Evolutionary conservation across 2,888 invertebrate genomes (phyloP), one percentile per base, ranked within the genome.

Genomic region (Doris montereyensis): DNA sequence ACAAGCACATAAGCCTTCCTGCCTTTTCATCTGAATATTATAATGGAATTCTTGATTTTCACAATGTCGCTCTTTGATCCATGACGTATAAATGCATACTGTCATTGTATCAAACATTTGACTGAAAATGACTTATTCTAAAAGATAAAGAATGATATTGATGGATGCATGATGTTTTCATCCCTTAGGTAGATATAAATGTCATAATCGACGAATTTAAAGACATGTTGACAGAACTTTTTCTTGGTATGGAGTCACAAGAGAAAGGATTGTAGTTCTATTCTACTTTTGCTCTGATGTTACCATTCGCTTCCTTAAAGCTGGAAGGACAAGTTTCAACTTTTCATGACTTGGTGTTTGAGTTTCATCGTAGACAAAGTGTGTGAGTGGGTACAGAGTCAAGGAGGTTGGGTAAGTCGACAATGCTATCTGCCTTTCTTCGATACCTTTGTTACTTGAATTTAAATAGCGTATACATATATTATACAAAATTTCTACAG

Each of bases 261-360:
- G 81, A n/a, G 86, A 88, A 77, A 82, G 88, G 52, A 86, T 91
- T 65, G 83, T 90, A 26, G 88, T 90, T 3, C 82, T 91, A 17
- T 90, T 91, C 82, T 88, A 85, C 83, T 91, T 91, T 84, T 90
- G 90, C 78, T 85, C 89, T 3, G 90, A 90, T 81, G 83, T 91
- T 57, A 87, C 89, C 62, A 87, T 89, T 75, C 81, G 86, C 76
- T 83, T 87, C 4, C 81, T 89, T 26, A 82, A 80, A 24, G 60
- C 81, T 1, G 84, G 86, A 4, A 81, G 4, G 79, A 84, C n/a
- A 68, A 85, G 70, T 89, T 86, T 79, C 71, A 72, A 3, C 82
- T 78, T 60, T 84, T 87, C 62, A 82, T 90, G 2, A 76, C 80
- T 17, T 91, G 91, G 91, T 88, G 89, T 0, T 65, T 89, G 30